Percentiles rank a stretch among this genome's conserved stretches.
Conservation (phyloP, 2,113 vertebrate species). For the Lutjanus erythropterus region DNA sequence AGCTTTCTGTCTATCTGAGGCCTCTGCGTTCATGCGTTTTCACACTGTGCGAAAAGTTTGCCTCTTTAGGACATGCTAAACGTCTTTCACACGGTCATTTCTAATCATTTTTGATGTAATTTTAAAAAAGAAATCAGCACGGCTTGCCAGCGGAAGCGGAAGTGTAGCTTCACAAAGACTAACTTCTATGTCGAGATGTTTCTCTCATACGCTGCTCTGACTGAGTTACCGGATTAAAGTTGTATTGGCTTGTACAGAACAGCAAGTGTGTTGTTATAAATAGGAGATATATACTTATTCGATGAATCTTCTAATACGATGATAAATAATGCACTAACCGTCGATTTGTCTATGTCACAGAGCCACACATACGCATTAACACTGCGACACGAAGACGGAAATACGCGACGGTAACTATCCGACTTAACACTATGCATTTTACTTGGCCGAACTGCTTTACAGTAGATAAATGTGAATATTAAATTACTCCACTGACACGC, state of each 20-base stretch:
- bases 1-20: background rate
- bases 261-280: accelerated
- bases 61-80: accelerated
- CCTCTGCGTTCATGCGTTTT: accelerated
- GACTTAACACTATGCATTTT: background rate
- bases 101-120: background rate
- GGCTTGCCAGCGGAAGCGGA: constrained; percentile 36
- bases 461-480: background rate
- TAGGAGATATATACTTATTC: accelerated
- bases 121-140: background rate
- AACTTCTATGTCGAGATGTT: constrained; percentile 18
- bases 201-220: accelerated
- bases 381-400: constrained; percentile 23
- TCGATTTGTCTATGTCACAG: accelerated
- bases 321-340: background rate
- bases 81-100: accelerated
- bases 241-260: accelerated
- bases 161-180: constrained; percentile 35
- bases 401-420: accelerated
- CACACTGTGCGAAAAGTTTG: background rate
- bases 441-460: background rate
- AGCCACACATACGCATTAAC: background rate
- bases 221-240: background rate
- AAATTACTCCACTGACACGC: too few relatives aligned
- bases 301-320: accelerated